Evolutionary conservation across 2,113 vertebrate species (phyloP).

Genomic region (Poeciliopsis prolifica): DNA sequence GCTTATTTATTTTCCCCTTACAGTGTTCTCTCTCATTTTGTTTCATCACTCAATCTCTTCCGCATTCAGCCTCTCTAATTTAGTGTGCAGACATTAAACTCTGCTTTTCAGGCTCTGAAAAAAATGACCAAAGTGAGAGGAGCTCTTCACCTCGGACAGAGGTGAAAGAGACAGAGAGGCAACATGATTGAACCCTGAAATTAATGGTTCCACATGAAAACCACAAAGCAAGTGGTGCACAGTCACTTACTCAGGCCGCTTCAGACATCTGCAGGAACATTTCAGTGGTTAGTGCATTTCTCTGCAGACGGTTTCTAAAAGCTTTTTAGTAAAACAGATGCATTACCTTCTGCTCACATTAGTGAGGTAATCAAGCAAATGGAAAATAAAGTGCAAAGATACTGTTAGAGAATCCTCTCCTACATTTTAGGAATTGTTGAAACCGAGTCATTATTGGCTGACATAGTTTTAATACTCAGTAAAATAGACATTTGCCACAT

Average conservation of each 20-base stretch:
- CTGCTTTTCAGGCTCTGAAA: background rate
- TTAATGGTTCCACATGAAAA: conserved; percentile 42
- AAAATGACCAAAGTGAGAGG: conserved; percentile 8
- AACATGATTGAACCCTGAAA: conserved; percentile 37
- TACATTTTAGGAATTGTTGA: background rate
- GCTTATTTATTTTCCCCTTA: background rate
- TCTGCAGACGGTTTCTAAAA: conserved; percentile 34
- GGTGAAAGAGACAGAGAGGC: conserved; percentile 18
- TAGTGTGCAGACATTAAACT: conserved; percentile 6
- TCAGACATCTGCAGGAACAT: conserved; percentile 24
- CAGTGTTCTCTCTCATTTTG: background rate
- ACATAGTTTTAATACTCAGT: background rate
- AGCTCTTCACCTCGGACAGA: conserved; percentile 16
- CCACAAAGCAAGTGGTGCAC: background rate
- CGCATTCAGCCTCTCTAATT: background rate
- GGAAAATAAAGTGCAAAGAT: background rate
- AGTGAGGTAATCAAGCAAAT: conserved; percentile 34
- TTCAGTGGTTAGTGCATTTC: conserved; percentile 9
- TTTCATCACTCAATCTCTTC: background rate
- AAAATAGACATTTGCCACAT: background rate
- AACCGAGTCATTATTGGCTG: background rate
- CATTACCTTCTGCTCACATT: conserved; percentile 58
- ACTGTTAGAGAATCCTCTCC: background rate
- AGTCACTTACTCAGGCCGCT: conserved; percentile 17
- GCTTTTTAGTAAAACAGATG: conserved; percentile 48